phyloP scores from a whole-genome alignment of 2,113 vertebrate genomes.

The Rutilus rutilus region DNA sequence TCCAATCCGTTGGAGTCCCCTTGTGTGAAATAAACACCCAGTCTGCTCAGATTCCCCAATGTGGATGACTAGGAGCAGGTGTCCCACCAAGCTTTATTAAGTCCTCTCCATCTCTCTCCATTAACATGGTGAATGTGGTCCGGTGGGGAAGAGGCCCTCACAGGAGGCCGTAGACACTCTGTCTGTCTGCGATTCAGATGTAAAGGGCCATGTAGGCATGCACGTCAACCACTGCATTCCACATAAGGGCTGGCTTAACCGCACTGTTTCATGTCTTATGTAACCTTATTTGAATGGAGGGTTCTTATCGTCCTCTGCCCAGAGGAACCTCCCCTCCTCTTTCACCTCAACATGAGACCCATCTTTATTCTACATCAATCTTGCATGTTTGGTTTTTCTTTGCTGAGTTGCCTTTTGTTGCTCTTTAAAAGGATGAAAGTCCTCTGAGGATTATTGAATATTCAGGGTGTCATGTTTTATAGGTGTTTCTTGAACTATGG shows the following conservation, averaged over 20 bases:
- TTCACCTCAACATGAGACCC: constrained; percentile 8
- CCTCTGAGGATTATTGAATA: not conserved
- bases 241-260: constrained; percentile 33
- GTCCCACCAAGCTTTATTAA: constrained; percentile 61
- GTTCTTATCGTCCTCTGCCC: constrained; percentile 12
- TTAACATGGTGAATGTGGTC: constrained; percentile 48
- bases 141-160: constrained; percentile 44
- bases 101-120: constrained; percentile 49
- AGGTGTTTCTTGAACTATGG: not conserved
- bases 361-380: constrained; percentile 25
- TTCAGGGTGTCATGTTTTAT: not conserved
- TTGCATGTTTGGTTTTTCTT: constrained; percentile 41
- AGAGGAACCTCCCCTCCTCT: constrained; percentile 10
- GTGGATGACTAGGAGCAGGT: constrained; percentile 58
- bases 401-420: not conserved
- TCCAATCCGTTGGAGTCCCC: constrained; percentile 53
- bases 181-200: constrained; percentile 47
- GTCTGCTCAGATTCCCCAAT: constrained; percentile 51
- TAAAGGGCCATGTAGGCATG: constrained; percentile 16
- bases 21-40: constrained; percentile 57
- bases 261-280: constrained; percentile 30
- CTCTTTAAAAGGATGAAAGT: not conserved
- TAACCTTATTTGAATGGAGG: constrained; percentile 24
- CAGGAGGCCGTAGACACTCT: constrained; percentile 47
- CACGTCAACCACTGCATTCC: constrained; percentile 30